Base-by-base conservation (phyloP, 92 coral and sea anemone species). In the Metridium senile region DNA sequence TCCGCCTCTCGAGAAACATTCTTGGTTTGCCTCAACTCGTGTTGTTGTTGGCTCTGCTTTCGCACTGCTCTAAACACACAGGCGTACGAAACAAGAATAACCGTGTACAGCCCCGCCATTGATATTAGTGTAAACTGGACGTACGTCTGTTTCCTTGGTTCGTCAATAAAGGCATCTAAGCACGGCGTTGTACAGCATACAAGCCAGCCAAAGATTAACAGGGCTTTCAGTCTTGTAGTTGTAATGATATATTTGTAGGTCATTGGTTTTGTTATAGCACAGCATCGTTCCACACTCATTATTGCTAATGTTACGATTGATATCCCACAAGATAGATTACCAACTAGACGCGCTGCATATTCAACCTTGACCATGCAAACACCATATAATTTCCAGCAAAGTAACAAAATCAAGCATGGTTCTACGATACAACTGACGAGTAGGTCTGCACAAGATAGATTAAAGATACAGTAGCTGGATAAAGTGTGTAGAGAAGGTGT, bases 281-380 rank as follows among this genome's bases (percentile, higher is more conserved):
- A 76, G 57, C 93, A 89, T 73, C 93, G 84, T 20, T 89, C 93
- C 11, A 89, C 31, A 54, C 93, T 89, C 93, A 89, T 89, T 17
- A 79, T 66, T 9, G 89, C 79, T 0, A 81, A 64, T 10, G 89
- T 89, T 74, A 89, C 35, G 18, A 89, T 62, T 0, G 93, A 89
- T 6, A 86, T 81, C 20, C 87, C 74, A 72, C 93, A 89, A 2
- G 93, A 89, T 25, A 82, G 74, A 73, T 68, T 81, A 20, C 87
- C 93, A 17, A 89, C 61, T 0, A 89, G 47, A 11, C 93, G 84
- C 26, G 89, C 93, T 0, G 84, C 89, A 61, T 85, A 75, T 57
- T 89, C 93, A 16, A 79, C 89, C 51, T 82, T 79, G 13, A 89
- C 86, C n/a, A 76, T 79, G 59, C 93, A 89, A 0, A 58, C 26